A percentile compares a stretch with the other conserved stretches of the same genome.
Evolutionary conservation across 1,140 invertebrate species (phyloP).

Genomic region (Cydia splendana): DNA sequence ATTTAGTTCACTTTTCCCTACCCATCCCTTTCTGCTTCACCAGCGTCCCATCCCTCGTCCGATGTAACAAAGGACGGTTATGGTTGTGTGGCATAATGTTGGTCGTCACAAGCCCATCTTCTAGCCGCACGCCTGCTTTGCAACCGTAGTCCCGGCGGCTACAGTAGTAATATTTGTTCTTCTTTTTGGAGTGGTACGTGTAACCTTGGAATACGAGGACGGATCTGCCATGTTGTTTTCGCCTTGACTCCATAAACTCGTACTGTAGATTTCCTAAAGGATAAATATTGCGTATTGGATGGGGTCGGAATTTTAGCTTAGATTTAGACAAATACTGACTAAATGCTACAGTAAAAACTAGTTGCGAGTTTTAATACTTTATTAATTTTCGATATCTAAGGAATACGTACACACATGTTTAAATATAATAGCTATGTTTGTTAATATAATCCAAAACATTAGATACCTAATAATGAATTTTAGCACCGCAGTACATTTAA

Average conservation of each 20-base stretch:
- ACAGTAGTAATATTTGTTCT: slow-evolving; percentile 8
- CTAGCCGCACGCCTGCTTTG: background rate
- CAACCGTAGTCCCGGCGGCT: background rate
- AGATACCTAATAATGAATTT: background rate
- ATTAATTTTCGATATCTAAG: too few species aligned
- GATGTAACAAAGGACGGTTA: background rate
- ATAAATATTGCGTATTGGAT: background rate
- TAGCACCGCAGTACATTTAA: slow-evolving; percentile 7
- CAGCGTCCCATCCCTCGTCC: background rate
- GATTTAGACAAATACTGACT: too few species aligned
- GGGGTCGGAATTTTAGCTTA: background rate
- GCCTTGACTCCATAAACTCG: background rate
- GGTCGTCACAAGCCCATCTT: background rate
- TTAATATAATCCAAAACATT: background rate
- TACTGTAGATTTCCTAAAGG: background rate
- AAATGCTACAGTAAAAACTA: too few species aligned
- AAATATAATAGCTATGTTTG: background rate
- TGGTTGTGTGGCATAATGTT: slow-evolving; percentile 4
- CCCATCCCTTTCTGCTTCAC: background rate
- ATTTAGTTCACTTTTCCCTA: background rate
- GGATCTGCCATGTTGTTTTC: background rate
- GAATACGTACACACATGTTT: background rate
- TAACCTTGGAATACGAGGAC: background rate
- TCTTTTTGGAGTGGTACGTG: background rate
- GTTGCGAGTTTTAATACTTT: too few species aligned